Base-by-base conservation (phyloP, 2,797 vertebrate species). In the Phataginus tricuspis region DNA sequence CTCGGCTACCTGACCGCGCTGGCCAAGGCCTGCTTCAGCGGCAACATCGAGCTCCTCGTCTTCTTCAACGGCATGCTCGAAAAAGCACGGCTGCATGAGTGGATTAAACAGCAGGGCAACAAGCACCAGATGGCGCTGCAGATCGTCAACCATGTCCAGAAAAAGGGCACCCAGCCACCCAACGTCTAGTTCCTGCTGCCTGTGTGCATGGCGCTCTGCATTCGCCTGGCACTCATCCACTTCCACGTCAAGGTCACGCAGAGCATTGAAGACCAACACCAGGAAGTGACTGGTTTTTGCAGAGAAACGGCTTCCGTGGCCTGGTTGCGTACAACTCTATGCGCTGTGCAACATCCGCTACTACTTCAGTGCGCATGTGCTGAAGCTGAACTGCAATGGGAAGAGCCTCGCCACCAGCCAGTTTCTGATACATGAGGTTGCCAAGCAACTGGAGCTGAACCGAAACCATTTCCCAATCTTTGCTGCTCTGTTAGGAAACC, bases 171-270 rank as follows among this genome's bases (percentile, higher is more conserved):
- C 88, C 99, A 99, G 57, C 99, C 99, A 97, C 99, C 99, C 90
- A 99, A 99, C 98, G 99, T 99, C 98, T 99, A 99, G 99, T 99
- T 99, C 98, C 98, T 99, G 27, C 99, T 99, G 34, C 99, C 99
- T 53, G 99, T 99, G 94, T 99, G 99, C 98, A 99, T 99, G 99
- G 99, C 99, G 96, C 99, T 99, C 98, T 99, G 99, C 98, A 99
- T 99, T 98, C 99, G 99, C 96, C 99, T 99, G 99, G 99, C 99
- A 86, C 99, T 99, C 96, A 99, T 99, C 99, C 99, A 99, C 97
- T 95, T 96, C 80, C 53, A 92, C 94, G 0, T 98, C 98, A 99
- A 99, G 99, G 99, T 99, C 97, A 99, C 99, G 92, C 99, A 99
- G 99, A 99, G 99, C 98, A 99, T 99, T 68, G 99, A 99, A 97